Evolutionary conservation across 2,797 vertebrate genomes (phyloP).

Genomic region (Rhincodon typus): DNA sequence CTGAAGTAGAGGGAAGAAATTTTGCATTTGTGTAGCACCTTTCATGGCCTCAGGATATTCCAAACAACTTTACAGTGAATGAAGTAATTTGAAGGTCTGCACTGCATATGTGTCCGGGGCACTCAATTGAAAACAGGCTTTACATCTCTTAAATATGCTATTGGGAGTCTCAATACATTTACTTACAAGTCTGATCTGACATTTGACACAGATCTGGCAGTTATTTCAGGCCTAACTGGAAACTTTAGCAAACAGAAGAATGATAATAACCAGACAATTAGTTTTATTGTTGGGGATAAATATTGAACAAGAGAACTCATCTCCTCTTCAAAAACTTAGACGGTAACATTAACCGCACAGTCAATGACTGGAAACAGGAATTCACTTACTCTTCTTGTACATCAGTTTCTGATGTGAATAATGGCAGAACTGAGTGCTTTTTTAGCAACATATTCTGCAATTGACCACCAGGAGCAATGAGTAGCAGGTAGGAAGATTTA

Average conservation of each 20-base stretch:
- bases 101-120: too few species aligned
- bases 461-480: neutral
- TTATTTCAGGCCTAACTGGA: neutral
- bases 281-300: neutral
- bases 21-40: too few species aligned
- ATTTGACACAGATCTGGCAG: neutral
- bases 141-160: too few species aligned
- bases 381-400: neutral
- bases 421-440: neutral
- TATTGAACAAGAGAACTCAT: neutral
- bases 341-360: neutral
- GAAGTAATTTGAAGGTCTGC: too few species aligned
- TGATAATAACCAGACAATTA: neutral
- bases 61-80: too few species aligned
- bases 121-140: too few species aligned
- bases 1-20: too few species aligned
- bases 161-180: too few species aligned
- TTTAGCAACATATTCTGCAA: neutral
- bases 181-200: too few species aligned
- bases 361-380: neutral
- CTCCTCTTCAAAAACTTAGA: neutral
- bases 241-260: neutral
- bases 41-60: too few species aligned
- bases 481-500: neutral
- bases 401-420: neutral